These are phyloP conservation scores for Sebastes vulpes DNA, from an alignment of 2,797 vertebrate genomes.

Conservation along the genomic window DNA sequence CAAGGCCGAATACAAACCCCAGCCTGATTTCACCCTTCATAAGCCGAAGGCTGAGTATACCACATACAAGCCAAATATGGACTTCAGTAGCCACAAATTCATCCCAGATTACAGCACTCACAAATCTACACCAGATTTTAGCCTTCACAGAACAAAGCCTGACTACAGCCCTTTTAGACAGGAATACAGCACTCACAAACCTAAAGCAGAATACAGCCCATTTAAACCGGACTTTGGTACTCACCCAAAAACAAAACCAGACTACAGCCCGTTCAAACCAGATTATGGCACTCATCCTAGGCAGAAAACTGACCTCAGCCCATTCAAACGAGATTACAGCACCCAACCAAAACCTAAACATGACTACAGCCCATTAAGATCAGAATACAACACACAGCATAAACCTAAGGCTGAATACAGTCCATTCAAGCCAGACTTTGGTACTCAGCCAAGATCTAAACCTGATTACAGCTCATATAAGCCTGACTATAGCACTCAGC, in stretches of 20 bases:
- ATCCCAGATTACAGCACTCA: slow-evolving; percentile 81
- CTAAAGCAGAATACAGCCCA: slow-evolving; percentile 82
- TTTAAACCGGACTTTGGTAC: slow-evolving; percentile 83
- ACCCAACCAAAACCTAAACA: slow-evolving; percentile 83
- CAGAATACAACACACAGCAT: slow-evolving; percentile 79
- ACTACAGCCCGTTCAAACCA: slow-evolving; percentile 84
- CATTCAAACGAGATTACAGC: slow-evolving; percentile 83
- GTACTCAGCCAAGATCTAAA: slow-evolving; percentile 79
- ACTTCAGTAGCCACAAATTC: slow-evolving; percentile 81
- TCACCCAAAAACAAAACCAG: slow-evolving; percentile 80
- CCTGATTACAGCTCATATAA: slow-evolving; percentile 82
- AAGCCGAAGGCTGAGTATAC: slow-evolving; percentile 85
- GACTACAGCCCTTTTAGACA: slow-evolving; percentile 85
- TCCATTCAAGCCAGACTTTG: slow-evolving; percentile 79
- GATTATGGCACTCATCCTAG: slow-evolving; percentile 84
- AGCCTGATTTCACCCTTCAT: slow-evolving; percentile 82
- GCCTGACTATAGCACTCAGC: slow-evolving; percentile 83
- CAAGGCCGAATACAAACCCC: slow-evolving; percentile 82
- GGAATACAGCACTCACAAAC: slow-evolving; percentile 81
- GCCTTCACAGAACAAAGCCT: slow-evolving; percentile 81
- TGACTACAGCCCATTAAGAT: slow-evolving; percentile 84
- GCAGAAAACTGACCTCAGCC: slow-evolving; percentile 82
- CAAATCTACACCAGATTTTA: slow-evolving; percentile 84
- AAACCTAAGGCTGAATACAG: slow-evolving; percentile 81
- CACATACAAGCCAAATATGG: slow-evolving; percentile 83